Evolutionary conservation across 92 coral and sea anemone genomes (phyloP).

Genomic region (Parazoanthus swiftii): DNA sequence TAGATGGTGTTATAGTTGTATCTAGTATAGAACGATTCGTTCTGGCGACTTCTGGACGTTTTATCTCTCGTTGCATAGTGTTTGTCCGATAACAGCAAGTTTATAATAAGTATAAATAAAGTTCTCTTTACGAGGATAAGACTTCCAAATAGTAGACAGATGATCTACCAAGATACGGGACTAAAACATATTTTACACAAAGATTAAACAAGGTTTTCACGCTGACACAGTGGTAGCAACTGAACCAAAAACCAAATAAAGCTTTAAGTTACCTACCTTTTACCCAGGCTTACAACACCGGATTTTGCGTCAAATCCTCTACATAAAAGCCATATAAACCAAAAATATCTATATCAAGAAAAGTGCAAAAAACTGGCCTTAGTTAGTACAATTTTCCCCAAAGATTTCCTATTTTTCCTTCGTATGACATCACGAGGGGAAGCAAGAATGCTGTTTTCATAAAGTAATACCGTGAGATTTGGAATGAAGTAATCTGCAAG

Average conservation of each 20-base stretch:
- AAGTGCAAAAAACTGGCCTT: not conserved
- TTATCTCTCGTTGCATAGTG: not conserved
- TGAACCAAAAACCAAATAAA: slow-evolving; percentile 6
- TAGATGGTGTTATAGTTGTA: not conserved
- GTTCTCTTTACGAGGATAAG: not conserved
- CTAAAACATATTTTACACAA: not conserved
- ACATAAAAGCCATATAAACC: slow-evolving; percentile 19
- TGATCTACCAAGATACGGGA: not conserved
- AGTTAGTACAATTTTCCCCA: slow-evolving; percentile 39
- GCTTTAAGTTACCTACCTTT: slow-evolving; percentile 7
- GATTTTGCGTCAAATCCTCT: not conserved
- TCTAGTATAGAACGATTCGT: not conserved
- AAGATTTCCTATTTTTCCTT: slow-evolving; percentile 56
- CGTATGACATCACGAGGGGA: slow-evolving; percentile 73
- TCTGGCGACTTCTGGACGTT: not conserved
- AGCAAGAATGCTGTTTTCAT: slow-evolving; percentile 85
- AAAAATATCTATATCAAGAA: not conserved
- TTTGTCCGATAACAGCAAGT: not conserved
- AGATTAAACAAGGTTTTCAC: not conserved
- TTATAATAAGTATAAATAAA: not conserved
- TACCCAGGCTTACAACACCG: slow-evolving; percentile 15
- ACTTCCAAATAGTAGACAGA: not conserved
- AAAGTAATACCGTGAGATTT: slow-evolving; percentile 66
- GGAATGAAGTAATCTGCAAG: slow-evolving; percentile 59
- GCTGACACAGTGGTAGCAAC: not conserved